Percentiles rank a stretch among this genome's conserved stretches.
These are phyloP conservation scores for Listrodromus nycthemerus DNA, from an alignment of 2,888 invertebrate genomes.

Conservation along the genomic window DNA sequence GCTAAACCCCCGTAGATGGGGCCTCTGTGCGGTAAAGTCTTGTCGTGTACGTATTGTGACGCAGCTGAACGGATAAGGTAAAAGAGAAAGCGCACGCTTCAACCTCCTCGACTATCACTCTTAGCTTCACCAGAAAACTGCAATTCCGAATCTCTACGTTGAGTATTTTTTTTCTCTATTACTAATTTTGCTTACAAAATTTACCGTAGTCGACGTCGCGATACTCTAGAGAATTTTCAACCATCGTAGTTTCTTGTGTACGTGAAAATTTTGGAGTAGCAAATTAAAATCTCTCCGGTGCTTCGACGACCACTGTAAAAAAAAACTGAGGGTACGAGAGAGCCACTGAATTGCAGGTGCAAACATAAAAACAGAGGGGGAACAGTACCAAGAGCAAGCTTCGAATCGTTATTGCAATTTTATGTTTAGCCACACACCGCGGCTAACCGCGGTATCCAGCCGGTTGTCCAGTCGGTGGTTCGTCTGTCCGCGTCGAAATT, in stretches of 20 bases:
- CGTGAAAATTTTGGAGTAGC: background rate
- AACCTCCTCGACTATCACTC: slow-evolving; percentile 17
- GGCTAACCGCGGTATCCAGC: slow-evolving; percentile 37
- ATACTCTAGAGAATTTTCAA: background rate
- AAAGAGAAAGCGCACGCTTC: slow-evolving; percentile 24
- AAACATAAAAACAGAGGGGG: slow-evolving; percentile 40
- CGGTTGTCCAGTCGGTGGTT: slow-evolving; percentile 47
- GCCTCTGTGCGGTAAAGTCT: slow-evolving; percentile 28
- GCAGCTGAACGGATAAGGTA: slow-evolving; percentile 43
- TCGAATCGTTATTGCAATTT: slow-evolving; percentile 62
- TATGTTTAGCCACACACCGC: slow-evolving; percentile 47
- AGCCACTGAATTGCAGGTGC: slow-evolving; percentile 29
- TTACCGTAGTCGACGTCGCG: background rate
- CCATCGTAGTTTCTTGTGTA: background rate
- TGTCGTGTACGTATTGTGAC: slow-evolving; percentile 14
- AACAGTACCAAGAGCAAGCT: slow-evolving; percentile 20
- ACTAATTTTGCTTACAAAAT: background rate
- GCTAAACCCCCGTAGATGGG: slow-evolving; percentile 68
- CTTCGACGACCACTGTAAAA: background rate
- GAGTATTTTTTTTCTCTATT: background rate
- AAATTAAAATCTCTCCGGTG: background rate
- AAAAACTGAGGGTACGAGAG: slow-evolving; percentile 24
- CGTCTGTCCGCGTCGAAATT: slow-evolving; percentile 58
- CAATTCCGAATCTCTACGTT: background rate
- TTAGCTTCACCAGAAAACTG: background rate